These are phyloP conservation scores for Tyria jacobaeae DNA, from an alignment of 2,888 invertebrate species.

Conservation along the genomic window DNA sequence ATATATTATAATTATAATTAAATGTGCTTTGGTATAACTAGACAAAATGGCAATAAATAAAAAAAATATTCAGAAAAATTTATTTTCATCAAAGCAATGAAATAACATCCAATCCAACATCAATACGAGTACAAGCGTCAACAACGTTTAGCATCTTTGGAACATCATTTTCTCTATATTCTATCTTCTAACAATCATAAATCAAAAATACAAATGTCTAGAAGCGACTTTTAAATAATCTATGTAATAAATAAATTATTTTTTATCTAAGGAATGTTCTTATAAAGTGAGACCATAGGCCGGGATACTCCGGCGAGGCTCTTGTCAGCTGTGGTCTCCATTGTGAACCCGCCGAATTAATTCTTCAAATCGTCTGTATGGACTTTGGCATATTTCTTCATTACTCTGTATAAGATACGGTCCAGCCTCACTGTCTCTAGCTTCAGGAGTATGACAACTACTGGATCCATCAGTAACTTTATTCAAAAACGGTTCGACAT, in stretches of 20 bases:
- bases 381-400: slow-evolving; percentile 74
- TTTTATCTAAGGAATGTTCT: slow-evolving; percentile 40
- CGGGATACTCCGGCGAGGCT: slow-evolving; percentile 76
- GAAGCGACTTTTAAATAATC: slow-evolving; percentile 22
- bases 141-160: slow-evolving; percentile 32
- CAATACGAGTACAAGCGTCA: slow-evolving; percentile 32
- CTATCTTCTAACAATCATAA: neutral
- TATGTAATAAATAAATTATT: slow-evolving; percentile 11
- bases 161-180: slow-evolving; percentile 12
- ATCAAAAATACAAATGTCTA: slow-evolving; percentile 13
- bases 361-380: slow-evolving; percentile 78
- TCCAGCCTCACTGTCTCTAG: slow-evolving; percentile 69
- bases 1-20: no score
- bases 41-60: neutral
- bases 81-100: slow-evolving; percentile 41
- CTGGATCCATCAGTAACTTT: slow-evolving; percentile 69
- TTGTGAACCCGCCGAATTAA: slow-evolving; percentile 77
- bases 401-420: slow-evolving; percentile 76
- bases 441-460: slow-evolving; percentile 75
- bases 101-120: no score
- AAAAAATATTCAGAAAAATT: slow-evolving; percentile 16
- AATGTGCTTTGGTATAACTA: no score
- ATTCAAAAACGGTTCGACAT: slow-evolving; percentile 76
- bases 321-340: slow-evolving; percentile 82
- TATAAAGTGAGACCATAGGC: slow-evolving; percentile 62